Evolutionary conservation across 2,113 vertebrate genomes (phyloP).

Genomic region (Psettodes erumei): DNA sequence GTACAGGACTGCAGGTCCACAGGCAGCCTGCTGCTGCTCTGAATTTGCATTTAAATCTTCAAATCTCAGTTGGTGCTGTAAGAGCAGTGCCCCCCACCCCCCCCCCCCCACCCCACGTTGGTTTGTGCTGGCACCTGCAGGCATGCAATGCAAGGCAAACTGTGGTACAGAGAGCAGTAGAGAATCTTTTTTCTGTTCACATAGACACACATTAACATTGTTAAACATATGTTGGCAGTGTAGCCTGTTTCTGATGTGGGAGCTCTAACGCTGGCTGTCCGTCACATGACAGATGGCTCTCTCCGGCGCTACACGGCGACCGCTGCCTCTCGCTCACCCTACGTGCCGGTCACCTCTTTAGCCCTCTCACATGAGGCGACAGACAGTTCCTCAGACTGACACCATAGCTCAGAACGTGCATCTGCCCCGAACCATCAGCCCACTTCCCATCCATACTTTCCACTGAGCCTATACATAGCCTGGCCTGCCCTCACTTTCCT

Average conservation of each 20-base stretch:
- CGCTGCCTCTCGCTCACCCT: slow-evolving; percentile 33
- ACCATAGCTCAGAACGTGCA: slow-evolving; percentile 61
- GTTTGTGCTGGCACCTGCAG: too few species aligned
- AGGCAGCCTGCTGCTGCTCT: not conserved
- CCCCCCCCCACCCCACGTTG: too few species aligned
- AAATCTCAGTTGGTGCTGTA: too few species aligned
- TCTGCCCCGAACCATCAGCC: slow-evolving; percentile 71
- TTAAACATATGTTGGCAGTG: slow-evolving; percentile 7
- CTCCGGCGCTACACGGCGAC: slow-evolving; percentile 30
- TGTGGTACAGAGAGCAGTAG: too few species aligned
- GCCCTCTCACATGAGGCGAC: slow-evolving; percentile 49
- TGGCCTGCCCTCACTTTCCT: slow-evolving; percentile 46
- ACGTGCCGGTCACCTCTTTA: slow-evolving; percentile 57
- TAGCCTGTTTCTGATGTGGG: slow-evolving; percentile 27
- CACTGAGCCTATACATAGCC: slow-evolving; percentile 65
- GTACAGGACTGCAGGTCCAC: too few species aligned
- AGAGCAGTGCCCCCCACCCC: too few species aligned
- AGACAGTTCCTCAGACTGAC: slow-evolving; percentile 68
- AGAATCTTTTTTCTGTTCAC: too few species aligned
- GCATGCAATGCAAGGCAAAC: too few species aligned
- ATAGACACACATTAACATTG: slow-evolving; percentile 4
- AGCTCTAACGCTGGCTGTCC: slow-evolving; percentile 49
- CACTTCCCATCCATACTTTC: slow-evolving; percentile 60
- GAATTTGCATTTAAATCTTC: too few species aligned
- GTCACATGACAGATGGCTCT: slow-evolving; percentile 65